Percentiles rank a stretch among this genome's conserved stretches.
phyloP scores from a whole-genome alignment of 2,888 invertebrate species.

The Lamellibrachia satsuma region DNA sequence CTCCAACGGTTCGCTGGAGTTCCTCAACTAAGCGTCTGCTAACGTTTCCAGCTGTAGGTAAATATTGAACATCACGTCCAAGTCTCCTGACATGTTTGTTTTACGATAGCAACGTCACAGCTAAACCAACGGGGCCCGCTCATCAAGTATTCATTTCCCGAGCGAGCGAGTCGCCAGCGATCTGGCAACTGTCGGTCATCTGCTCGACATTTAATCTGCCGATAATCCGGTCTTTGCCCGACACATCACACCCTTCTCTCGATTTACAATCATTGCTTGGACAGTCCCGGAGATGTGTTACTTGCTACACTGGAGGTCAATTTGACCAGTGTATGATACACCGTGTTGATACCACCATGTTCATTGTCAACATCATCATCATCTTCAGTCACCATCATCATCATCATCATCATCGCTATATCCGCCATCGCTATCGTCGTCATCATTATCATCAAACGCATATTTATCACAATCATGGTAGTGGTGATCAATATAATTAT shows the following conservation, averaged over 20 bases:
- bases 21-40: neutral
- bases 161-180: neutral
- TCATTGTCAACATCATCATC: too few species aligned
- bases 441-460: neutral
- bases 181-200: neutral
- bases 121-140: neutral
- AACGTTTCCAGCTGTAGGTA: neutral
- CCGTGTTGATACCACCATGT: neutral
- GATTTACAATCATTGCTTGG: neutral
- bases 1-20: neutral
- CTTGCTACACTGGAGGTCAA: neutral
- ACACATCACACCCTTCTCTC: neutral
- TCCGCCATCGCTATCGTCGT: neutral
- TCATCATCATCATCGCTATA: too few species aligned
- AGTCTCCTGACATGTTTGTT: neutral
- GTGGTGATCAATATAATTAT: too few species aligned
- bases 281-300: neutral
- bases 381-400: too few species aligned
- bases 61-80: neutral
- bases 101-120: neutral
- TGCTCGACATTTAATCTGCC: neutral
- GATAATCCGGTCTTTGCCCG: neutral
- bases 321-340: neutral
- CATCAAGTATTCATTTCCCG: neutral
- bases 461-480: too few species aligned